Conservation (phyloP, 2,113 vertebrate species). For the Vanacampus margaritifer region DNA sequence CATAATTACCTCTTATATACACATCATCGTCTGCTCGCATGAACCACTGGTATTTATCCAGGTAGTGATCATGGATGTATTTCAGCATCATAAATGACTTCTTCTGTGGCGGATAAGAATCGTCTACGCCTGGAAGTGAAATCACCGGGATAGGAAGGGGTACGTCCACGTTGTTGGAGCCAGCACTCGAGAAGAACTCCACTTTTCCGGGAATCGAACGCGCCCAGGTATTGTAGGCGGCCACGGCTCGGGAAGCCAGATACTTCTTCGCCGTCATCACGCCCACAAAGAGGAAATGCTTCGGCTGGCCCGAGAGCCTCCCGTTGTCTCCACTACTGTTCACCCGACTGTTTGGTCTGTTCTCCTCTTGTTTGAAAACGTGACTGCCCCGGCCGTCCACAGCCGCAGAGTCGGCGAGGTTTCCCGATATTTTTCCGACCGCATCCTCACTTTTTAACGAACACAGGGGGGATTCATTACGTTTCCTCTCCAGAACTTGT, state of each 20-base stretch:
- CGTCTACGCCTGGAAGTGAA: slow-evolving; percentile 70
- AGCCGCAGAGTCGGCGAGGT: neutral
- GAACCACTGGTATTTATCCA: slow-evolving; percentile 85
- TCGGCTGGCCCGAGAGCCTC: neutral
- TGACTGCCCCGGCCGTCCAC: neutral
- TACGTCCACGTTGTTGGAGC: neutral
- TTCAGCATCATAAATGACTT: slow-evolving; percentile 90
- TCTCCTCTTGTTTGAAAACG: neutral
- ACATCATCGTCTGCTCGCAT: slow-evolving; percentile 86
- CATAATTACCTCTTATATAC: slow-evolving; percentile 74
- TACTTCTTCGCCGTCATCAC: slow-evolving; percentile 60
- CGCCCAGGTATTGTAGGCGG: slow-evolving; percentile 38
- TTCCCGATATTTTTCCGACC: slow-evolving; percentile 9
- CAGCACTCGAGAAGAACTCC: slow-evolving; percentile 44
- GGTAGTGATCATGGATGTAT: slow-evolving; percentile 84
- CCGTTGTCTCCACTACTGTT: slow-evolving; percentile 7
- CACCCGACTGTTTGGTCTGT: neutral
- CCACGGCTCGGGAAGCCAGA: slow-evolving; percentile 36
- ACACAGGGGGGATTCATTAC: slow-evolving; percentile 28
- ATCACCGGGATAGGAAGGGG: slow-evolving; percentile 27
- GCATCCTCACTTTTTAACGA: slow-evolving; percentile 25
- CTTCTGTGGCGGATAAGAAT: slow-evolving; percentile 86
- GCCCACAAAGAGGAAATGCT: slow-evolving; percentile 46
- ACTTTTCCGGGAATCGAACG: slow-evolving; percentile 42
- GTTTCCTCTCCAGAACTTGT: slow-evolving; percentile 37